Evolutionary conservation across 2,888 invertebrate genomes (phyloP).

Genomic region (Cyrtodaria siliqua): DNA sequence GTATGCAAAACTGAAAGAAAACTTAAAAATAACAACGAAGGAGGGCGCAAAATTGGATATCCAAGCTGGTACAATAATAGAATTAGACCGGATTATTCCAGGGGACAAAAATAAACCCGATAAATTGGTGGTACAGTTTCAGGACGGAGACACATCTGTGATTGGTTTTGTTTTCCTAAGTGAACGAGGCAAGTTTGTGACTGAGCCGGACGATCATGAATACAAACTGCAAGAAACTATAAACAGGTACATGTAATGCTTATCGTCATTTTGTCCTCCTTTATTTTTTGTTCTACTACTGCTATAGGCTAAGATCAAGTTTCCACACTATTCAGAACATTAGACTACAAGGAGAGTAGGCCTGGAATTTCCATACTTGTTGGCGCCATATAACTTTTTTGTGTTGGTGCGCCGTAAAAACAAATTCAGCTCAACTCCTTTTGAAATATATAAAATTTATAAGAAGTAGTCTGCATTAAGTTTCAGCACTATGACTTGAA

Average conservation of each 20-base stretch:
- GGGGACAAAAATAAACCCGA: neutral
- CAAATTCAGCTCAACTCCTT: too few species aligned
- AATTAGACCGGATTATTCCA: constrained; percentile 13
- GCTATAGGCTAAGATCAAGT: too few species aligned
- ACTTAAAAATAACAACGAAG: neutral
- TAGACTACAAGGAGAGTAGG: too few species aligned
- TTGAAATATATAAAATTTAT: too few species aligned
- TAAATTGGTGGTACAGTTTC: neutral
- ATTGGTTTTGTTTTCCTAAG: neutral
- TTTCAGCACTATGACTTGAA: too few species aligned
- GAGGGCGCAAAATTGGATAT: neutral
- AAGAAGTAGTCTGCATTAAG: too few species aligned
- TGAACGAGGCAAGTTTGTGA: neutral
- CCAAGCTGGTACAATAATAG: neutral
- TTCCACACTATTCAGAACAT: too few species aligned
- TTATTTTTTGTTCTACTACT: too few species aligned
- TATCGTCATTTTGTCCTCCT: too few species aligned
- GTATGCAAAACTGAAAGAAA: constrained; percentile 5
- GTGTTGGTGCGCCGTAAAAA: too few species aligned
- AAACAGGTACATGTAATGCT: neutral
- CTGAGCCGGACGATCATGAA: neutral
- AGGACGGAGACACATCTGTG: neutral
- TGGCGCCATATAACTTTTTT: too few species aligned
- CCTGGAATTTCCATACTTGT: too few species aligned
- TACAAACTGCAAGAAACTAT: constrained; percentile 3